Evolutionary conservation across 2,113 vertebrate genomes (phyloP).

Genomic region (Crotalus horridus): DNA sequence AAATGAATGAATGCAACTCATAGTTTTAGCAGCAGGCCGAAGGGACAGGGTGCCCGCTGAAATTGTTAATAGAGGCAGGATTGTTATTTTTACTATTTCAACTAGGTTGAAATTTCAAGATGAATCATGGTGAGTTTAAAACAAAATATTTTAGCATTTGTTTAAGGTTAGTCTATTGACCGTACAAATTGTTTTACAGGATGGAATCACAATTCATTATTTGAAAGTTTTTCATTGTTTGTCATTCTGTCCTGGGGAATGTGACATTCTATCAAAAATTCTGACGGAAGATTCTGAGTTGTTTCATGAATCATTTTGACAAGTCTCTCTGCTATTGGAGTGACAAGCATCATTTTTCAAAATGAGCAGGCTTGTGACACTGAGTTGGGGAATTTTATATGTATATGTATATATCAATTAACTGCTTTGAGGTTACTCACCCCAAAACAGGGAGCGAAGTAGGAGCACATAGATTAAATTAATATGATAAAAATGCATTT

Average conservation of each 20-base stretch:
- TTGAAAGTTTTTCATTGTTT: conserved; percentile 22
- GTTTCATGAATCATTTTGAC: conserved; percentile 42
- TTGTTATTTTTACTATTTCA: not conserved
- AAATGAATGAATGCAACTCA: not conserved
- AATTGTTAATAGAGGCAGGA: not conserved
- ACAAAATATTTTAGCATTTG: not conserved
- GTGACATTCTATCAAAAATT: not conserved
- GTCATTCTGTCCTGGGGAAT: conserved; percentile 5
- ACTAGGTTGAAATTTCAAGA: not conserved
- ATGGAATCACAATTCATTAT: not conserved
- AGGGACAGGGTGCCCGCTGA: not conserved
- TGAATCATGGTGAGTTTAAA: not conserved
- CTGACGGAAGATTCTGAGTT: conserved; percentile 18
- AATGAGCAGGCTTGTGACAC: conserved; percentile 12
- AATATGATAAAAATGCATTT: not conserved
- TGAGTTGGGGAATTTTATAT: not conserved
- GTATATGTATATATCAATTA: conserved; percentile 26
- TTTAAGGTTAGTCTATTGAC: not conserved
- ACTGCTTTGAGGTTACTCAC: not conserved
- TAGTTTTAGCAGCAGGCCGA: not conserved
- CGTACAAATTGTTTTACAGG: not conserved
- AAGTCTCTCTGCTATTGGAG: conserved; percentile 26
- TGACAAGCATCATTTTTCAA: conserved; percentile 19
- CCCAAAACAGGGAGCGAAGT: not conserved
- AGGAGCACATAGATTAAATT: not conserved